Evolutionary conservation across 2,888 invertebrate species (phyloP), one percentile per base, ranked within the genome.

Genomic region (Pseudanteris insignis): DNA sequence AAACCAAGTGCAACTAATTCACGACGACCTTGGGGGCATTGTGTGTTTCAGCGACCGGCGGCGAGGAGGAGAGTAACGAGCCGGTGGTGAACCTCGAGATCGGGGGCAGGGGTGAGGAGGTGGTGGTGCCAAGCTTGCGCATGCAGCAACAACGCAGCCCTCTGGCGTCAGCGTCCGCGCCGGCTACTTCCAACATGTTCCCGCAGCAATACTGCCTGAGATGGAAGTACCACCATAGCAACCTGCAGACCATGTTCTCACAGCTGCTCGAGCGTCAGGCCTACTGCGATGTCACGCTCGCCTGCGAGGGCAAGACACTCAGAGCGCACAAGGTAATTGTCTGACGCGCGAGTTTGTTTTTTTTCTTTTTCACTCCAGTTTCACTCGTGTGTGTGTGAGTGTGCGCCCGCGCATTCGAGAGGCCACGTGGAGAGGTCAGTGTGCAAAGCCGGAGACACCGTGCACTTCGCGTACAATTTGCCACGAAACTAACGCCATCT

Each of bases 201-300:
- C 89, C 91, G 48, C 94, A 94, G 82, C 93, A 94, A 82, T 94
- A 94, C 83, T 94, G 94, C 79, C 83, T 94, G 70, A 84, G 93
- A 81, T 94, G 94, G 94, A 94, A 93, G 77, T 92, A 94, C 81
- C 94, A 94, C 82, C 92, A 93, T 81, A 89, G 90, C 67, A 94
- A 94, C 80, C 85, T 94, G 67, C 92, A 92, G 83, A 90, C 88
- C 21, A 92, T 92, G 89, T 93, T 93, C 82, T 90, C 92, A 46
- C 91, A 91, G 81, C 84, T 95, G 51, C 82, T 94, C 57, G 92
- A 92, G 76, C 79, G 92, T 78, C 93, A 94, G 76, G 89, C 92
- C 63, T 94, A 94, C 82, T 94, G 94, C 81, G 90, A 91, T 81
- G 94, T 94, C 65, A 92, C 94, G 14, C 81, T 94, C 69, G 94